Evolutionary conservation across 1,140 invertebrate genomes (phyloP).

Genomic region (Temnothorax nylanderi): DNA sequence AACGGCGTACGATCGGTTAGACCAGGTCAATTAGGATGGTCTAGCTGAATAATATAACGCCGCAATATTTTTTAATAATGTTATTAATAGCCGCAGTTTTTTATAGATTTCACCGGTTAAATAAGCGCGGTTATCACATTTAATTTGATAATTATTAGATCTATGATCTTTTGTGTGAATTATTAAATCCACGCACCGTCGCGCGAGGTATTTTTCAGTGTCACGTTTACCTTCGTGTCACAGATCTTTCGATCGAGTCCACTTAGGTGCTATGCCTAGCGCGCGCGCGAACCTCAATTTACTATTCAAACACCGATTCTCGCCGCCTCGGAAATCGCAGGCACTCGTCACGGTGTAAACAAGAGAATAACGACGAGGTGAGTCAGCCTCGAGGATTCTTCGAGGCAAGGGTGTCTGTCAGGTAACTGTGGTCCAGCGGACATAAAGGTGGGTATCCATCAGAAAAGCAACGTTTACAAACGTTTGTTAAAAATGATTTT

Average conservation of each 20-base stretch:
- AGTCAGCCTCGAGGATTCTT: constrained; percentile 35
- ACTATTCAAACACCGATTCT: constrained; percentile 45
- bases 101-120: neutral
- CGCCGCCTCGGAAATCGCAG: constrained; percentile 28
- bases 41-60: neutral
- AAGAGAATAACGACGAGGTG: constrained; percentile 34
- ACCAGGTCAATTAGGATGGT: neutral
- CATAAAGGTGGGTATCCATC: neutral
- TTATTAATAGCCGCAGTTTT: neutral
- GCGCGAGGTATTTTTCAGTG: neutral
- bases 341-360: constrained; percentile 31
- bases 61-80: neutral
- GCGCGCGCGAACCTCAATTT: constrained; percentile 18
- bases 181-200: neutral
- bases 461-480: too few relatives aligned
- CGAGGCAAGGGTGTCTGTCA: neutral
- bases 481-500: too few relatives aligned
- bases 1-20: neutral
- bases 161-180: neutral
- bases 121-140: neutral
- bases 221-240: constrained; percentile 4
- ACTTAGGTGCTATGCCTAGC: neutral
- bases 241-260: neutral
- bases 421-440: neutral
- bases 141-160: neutral